These are phyloP conservation scores for Ichneumoninae sp. DNA, from an alignment of 2,888 invertebrate genomes.

Conservation along the genomic window DNA sequence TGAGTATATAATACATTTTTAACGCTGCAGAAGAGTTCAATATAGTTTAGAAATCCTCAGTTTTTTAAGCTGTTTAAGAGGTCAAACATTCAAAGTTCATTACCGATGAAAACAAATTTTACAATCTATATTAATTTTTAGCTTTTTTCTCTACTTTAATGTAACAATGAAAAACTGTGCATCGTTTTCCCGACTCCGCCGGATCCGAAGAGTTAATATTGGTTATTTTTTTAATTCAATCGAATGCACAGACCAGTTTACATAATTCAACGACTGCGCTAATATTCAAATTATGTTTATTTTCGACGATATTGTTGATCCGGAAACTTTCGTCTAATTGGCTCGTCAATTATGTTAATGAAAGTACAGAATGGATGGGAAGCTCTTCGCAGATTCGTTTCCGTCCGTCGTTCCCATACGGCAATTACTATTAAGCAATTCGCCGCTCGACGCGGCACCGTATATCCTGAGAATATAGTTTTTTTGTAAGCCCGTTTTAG, in stretches of 20 bases:
- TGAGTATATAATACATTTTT: neutral
- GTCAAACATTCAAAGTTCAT: neutral
- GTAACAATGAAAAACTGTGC: neutral
- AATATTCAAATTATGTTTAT: neutral
- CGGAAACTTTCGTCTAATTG: constrained; percentile 33
- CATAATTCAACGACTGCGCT: neutral
- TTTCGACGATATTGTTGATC: neutral
- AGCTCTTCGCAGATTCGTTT: constrained; percentile 41
- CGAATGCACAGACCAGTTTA: neutral
- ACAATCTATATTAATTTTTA: neutral
- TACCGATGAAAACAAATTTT: neutral
- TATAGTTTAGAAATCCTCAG: no score
- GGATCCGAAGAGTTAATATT: neutral
- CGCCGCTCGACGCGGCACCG: constrained; percentile 9
- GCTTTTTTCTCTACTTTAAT: neutral
- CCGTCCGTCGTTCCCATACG: constrained; percentile 32
- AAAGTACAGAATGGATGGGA: constrained; percentile 40
- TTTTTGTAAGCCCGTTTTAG: constrained; percentile 44
- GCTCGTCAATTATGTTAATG: constrained; percentile 55
- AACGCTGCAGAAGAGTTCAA: constrained; percentile 7
- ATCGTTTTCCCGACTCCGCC: neutral
- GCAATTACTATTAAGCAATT: constrained; percentile 52
- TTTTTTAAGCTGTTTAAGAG: neutral
- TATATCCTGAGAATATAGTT: neutral
- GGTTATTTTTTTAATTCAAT: neutral